Evolutionary conservation across 2,797 vertebrate species (phyloP), one percentile per base, ranked within the genome.

Genomic region (Fistularia tabacaria): DNA sequence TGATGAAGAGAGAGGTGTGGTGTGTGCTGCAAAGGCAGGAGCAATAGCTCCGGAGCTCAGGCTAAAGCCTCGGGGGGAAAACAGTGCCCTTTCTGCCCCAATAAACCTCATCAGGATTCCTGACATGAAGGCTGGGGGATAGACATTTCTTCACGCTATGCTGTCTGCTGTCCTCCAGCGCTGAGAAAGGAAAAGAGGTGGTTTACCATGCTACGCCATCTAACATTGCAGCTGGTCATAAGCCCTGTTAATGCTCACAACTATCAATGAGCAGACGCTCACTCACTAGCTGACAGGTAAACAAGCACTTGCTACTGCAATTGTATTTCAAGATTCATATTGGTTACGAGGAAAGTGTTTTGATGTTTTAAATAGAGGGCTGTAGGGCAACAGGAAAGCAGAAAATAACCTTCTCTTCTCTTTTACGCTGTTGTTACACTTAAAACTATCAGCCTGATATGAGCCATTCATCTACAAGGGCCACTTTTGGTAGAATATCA

Each of bases 81-180:
- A 91, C 83, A 71, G 85, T 90, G 87, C 87, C 87, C 90, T 93
- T 96, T 97, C 93, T 94, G 94, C 93, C 93, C 94, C 92, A 96
- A 91, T 95, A 95, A 93, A 88, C 77, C 90, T 91, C 90, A 93
- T 92, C 87, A 87, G 89, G 88, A 89, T 88, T 89, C 89, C 85
- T 90, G 90, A 87, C 88, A 66, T 81, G 79, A 86, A 65, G 67
- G 82, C 91, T 86, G 63, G 87, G 81, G 87, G 90, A 89, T 38
- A 92, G 90, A 92, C 88, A 93, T 93, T 93, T 95, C 91, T 93
- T 94, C 90, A 93, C 85, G 92, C 92, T 93, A 93, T 80, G 81
- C 88, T 93, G 92, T 93, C 92, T 82, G 86, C 86, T 88, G 73
- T 86, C 80, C 92, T 89, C 89, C 85, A 88, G 87, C 85, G 82